Evolutionary conservation across 2,797 vertebrate species (phyloP).

Genomic region (Helicolenus hilgendorfi): DNA sequence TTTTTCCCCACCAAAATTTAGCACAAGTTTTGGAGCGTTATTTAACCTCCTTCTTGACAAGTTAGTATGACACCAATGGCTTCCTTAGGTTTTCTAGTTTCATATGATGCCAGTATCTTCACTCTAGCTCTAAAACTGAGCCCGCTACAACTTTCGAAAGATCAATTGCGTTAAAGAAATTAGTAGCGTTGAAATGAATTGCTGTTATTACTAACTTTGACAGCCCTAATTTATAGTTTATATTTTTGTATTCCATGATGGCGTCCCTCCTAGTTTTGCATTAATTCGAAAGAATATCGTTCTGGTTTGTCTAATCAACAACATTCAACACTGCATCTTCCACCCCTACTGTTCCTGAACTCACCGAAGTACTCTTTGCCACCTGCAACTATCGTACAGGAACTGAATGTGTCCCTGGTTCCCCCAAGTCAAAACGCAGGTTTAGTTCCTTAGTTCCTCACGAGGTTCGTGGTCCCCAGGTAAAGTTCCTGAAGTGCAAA

Average conservation of each 20-base stretch:
- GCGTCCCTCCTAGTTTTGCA: neutral
- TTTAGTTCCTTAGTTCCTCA: neutral
- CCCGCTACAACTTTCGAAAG: too few relatives aligned
- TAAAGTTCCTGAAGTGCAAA: neutral
- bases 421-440: neutral
- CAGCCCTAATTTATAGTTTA: neutral
- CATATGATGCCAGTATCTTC: too few relatives aligned
- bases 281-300: neutral
- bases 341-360: neutral
- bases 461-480: neutral
- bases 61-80: too few relatives aligned
- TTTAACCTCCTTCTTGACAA: too few relatives aligned
- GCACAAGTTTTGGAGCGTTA: rapidly evolving
- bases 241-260: neutral
- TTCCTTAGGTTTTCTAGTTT: too few relatives aligned
- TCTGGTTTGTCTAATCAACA: neutral
- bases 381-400: neutral
- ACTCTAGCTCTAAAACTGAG: too few relatives aligned
- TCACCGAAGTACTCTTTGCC: neutral
- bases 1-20: too few relatives aligned
- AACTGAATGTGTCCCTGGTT: neutral
- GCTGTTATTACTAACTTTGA: rapidly evolving
- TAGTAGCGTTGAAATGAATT: too few relatives aligned
- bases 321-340: neutral
- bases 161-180: too few relatives aligned